Evolutionary conservation across 2,797 vertebrate species (phyloP).

Genomic region (Mus caroli): DNA sequence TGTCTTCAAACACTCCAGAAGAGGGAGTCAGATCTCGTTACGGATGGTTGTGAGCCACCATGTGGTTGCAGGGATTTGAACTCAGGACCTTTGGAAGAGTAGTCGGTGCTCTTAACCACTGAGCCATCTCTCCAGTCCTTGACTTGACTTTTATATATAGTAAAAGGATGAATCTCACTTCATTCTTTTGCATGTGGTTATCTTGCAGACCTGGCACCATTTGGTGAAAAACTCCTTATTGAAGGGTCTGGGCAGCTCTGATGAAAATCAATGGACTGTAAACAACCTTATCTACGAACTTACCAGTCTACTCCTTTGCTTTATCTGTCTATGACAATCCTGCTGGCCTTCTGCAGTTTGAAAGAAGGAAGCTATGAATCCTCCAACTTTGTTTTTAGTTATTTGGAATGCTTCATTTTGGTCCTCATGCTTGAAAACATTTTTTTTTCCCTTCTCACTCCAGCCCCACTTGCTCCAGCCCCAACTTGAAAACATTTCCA

Average conservation of each 20-base stretch:
- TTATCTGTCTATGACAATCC: neutral
- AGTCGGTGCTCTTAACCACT: too few relatives aligned
- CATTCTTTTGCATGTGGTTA: neutral
- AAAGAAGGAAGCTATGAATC: neutral
- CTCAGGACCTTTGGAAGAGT: too few relatives aligned
- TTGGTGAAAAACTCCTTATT: neutral
- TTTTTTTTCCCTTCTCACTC: neutral
- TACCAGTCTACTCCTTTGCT: neutral
- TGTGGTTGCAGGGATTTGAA: too few relatives aligned
- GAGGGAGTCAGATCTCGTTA: too few relatives aligned
- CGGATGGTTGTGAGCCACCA: too few relatives aligned
- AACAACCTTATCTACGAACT: neutral
- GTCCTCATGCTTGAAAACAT: neutral
- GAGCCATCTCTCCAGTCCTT: too few relatives aligned
- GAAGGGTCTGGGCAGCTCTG: neutral
- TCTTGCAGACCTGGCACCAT: neutral
- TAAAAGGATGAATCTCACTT: neutral
- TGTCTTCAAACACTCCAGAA: too few relatives aligned
- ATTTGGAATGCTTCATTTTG: neutral
- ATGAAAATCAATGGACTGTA: neutral
- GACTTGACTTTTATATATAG: neutral
- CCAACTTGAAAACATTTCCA: neutral
- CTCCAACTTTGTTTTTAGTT: neutral
- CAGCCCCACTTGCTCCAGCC: too few relatives aligned
- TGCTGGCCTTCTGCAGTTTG: neutral